Percentiles rank a stretch among this genome's conserved stretches.
Conservation (phyloP, 2,113 vertebrate genomes). For the Passer montanus region DNA sequence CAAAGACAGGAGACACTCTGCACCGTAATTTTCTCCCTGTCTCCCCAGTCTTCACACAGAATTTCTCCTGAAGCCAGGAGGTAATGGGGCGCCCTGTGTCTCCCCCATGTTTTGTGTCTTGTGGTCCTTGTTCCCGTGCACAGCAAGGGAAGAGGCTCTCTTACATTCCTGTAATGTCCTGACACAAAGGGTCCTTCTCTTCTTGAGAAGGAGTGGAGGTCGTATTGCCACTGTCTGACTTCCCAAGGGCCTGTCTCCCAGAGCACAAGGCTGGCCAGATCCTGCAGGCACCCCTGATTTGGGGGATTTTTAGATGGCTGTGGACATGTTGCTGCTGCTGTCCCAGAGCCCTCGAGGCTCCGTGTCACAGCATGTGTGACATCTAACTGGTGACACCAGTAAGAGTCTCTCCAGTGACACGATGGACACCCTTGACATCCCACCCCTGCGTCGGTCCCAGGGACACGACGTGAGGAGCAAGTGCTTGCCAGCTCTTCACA, state of each 20-base stretch:
- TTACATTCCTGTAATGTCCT: not conserved
- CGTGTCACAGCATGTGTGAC: not conserved
- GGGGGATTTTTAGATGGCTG: not conserved
- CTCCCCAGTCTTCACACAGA: not conserved
- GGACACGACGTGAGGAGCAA: fast-evolving
- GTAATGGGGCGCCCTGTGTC: fast-evolving
- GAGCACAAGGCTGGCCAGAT: not conserved
- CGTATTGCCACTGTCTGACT: not conserved
- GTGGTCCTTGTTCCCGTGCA: not conserved
- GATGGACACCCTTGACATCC: not conserved
- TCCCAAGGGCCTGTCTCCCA: not conserved
- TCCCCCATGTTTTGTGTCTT: not conserved
- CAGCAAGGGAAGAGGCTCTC: not conserved
- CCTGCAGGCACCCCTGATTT: not conserved
- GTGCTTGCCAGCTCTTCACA: not conserved
- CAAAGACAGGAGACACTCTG: not conserved
- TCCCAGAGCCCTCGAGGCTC: not conserved
- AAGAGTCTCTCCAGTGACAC: not conserved
- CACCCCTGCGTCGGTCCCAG: not conserved
- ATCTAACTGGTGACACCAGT: not conserved
- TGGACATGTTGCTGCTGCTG: not conserved
- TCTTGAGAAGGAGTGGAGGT: not conserved
- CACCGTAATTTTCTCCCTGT: not conserved
- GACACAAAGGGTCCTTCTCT: not conserved
- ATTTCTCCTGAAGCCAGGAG: not conserved